Conservation (phyloP, 2,888 invertebrate genomes). For the Onthophagus sagittarius region DNA sequence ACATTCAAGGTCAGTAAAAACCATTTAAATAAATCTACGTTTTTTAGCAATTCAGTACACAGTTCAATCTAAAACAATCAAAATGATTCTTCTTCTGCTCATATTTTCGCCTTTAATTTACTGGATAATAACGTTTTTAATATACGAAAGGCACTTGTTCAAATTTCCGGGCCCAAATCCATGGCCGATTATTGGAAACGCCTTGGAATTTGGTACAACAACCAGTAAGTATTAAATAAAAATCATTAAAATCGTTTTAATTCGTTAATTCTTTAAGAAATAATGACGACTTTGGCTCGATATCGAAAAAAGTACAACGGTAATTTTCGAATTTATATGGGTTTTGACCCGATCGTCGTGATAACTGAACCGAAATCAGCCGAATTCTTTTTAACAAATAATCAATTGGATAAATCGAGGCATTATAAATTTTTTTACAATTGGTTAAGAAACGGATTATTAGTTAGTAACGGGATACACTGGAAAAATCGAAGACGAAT, state of each 20-base stretch:
- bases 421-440: conserved; percentile 39
- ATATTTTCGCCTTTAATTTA: background rate
- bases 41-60: too few relatives aligned
- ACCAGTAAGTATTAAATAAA: background rate
- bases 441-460: conserved; percentile 44
- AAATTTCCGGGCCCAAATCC: background rate
- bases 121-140: background rate
- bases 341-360: conserved; percentile 16
- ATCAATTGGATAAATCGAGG: conserved; percentile 39
- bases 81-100: background rate
- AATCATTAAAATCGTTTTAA: background rate
- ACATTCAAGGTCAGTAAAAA: too few relatives aligned
- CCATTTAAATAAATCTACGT: too few relatives aligned
- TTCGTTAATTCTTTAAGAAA: conserved; percentile 22
- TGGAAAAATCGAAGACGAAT: conserved; percentile 49
- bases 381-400: conserved; percentile 36
- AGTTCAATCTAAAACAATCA: background rate
- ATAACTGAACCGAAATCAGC: conserved; percentile 25
- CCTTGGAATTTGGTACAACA: background rate
- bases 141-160: background rate
- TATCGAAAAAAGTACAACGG: background rate
- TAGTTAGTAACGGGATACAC: conserved; percentile 40
- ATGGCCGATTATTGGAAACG: background rate
- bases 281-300: conserved; percentile 48
- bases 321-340: conserved; percentile 3